Percentiles rank a stretch among this genome's conserved stretches.
Evolutionary conservation across 1,140 invertebrate genomes (phyloP).

Genomic region (Euwallacea similis): DNA sequence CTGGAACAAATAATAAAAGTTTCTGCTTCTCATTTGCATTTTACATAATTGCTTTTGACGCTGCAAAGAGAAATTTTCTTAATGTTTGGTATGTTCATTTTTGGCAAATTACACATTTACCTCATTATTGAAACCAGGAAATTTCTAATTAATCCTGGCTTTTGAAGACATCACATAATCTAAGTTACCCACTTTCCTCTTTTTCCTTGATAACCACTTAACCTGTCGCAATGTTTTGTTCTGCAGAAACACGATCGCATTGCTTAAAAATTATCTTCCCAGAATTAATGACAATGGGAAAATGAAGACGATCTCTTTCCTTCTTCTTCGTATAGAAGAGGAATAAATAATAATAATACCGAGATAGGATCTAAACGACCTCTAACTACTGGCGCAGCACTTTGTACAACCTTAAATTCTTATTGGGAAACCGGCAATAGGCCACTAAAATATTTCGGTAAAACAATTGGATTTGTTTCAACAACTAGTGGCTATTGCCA

Average conservation of each 20-base stretch:
- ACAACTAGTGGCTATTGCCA: constrained; percentile 27
- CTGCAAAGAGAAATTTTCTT: no score
- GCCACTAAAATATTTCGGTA: constrained; percentile 34
- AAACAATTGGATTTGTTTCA: constrained; percentile 38
- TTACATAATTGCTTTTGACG: no score
- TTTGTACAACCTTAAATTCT: constrained; percentile 20
- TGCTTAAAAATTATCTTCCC: background rate
- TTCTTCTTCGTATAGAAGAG: constrained; percentile 16
- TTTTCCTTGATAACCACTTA: background rate
- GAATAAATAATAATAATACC: constrained; percentile 24
- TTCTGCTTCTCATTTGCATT: no score
- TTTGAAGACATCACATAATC: no score
- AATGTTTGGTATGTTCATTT: no score
- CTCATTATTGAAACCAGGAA: no score
- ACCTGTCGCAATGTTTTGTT: background rate
- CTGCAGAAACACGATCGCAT: background rate
- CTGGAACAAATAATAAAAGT: no score
- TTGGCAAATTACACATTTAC: no score
- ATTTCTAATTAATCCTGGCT: no score
- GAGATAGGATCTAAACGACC: constrained; percentile 31
- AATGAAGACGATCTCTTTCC: background rate
- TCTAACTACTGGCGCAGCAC: constrained; percentile 14
- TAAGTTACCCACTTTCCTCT: background rate
- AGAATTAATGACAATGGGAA: constrained; percentile 5
- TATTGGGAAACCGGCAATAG: constrained; percentile 19